phyloP scores from a whole-genome alignment of 1,140 invertebrate genomes.

The Lamellibrachia luymesi region DNA sequence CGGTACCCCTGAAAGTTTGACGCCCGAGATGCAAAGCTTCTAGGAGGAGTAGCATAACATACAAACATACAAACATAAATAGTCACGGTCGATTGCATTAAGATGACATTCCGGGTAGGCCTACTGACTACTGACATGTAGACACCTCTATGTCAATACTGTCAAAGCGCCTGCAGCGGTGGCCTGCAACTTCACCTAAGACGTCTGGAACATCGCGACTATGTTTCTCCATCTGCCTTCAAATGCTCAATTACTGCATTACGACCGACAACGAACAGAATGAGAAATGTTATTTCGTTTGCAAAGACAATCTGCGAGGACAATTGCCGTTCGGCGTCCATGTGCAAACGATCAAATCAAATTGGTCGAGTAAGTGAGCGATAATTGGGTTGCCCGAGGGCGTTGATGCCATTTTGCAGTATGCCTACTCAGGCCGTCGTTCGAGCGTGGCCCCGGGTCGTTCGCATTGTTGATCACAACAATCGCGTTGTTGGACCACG shows the following conservation, averaged over 20 bases:
- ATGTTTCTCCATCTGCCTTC: background rate
- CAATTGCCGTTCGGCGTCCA: background rate
- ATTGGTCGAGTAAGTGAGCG: background rate
- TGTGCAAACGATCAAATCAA: background rate
- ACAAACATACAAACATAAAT: no score
- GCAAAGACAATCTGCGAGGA: background rate
- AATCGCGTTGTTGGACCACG: no score
- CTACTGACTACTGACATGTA: no score
- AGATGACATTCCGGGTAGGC: no score
- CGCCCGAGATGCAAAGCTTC: no score
- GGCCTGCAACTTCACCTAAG: background rate
- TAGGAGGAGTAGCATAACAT: no score
- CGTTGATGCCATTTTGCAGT: background rate
- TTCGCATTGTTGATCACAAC: no score
- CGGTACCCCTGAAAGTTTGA: no score
- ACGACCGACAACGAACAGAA: background rate
- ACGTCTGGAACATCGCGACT: background rate
- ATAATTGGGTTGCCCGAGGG: background rate
- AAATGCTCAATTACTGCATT: background rate
- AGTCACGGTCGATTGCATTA: no score
- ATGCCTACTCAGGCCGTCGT: background rate
- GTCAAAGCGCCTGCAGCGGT: background rate
- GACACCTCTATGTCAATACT: no score
- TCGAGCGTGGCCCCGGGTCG: no score
- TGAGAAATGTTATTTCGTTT: constrained; percentile 1